phyloP scores from a whole-genome alignment of 30 jellyfish, hydroid and myxozoan genomes.

The Chironex yamaguchii region DNA sequence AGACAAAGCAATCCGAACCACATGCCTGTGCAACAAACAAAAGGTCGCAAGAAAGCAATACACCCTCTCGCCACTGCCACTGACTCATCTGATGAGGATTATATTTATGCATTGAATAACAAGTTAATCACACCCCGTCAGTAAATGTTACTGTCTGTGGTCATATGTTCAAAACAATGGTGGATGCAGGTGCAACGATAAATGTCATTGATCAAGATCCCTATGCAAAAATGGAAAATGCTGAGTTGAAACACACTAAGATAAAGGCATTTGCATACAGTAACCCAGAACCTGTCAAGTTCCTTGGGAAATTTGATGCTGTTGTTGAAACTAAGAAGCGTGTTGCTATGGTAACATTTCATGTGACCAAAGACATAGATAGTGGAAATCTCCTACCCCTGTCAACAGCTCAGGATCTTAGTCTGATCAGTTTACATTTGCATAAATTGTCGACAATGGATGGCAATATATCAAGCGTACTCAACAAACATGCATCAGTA shows the following conservation, averaged over 20 bases:
- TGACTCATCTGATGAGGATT: not conserved
- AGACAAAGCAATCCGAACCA: not conserved
- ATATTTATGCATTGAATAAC: not conserved
- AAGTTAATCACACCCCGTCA: not conserved
- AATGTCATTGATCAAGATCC: conserved; percentile 15
- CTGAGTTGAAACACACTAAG: not conserved
- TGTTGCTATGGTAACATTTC: not conserved
- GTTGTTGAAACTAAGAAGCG: conserved; percentile 2
- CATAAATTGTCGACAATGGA: too few species aligned
- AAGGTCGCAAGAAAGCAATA: not conserved
- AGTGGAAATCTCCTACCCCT: conserved; percentile 29
- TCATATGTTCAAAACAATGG: not conserved
- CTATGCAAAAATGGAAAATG: not conserved
- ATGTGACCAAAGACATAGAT: not conserved
- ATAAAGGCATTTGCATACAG: conserved; percentile 4
- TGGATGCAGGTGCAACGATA: conserved; percentile 29
- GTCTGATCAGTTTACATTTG: too few species aligned
- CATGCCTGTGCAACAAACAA: too few species aligned
- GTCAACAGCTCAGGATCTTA: too few species aligned
- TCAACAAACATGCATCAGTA: too few species aligned
- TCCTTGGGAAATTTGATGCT: conserved; percentile 19
- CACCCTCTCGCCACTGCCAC: not conserved
- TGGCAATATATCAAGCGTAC: too few species aligned
- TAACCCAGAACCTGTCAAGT: not conserved
- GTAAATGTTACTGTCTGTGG: conserved; percentile 9